Evolutionary conservation across 2,113 vertebrate species (phyloP), one percentile per base, ranked within the genome.

Genomic region (Panthera uncia): DNA sequence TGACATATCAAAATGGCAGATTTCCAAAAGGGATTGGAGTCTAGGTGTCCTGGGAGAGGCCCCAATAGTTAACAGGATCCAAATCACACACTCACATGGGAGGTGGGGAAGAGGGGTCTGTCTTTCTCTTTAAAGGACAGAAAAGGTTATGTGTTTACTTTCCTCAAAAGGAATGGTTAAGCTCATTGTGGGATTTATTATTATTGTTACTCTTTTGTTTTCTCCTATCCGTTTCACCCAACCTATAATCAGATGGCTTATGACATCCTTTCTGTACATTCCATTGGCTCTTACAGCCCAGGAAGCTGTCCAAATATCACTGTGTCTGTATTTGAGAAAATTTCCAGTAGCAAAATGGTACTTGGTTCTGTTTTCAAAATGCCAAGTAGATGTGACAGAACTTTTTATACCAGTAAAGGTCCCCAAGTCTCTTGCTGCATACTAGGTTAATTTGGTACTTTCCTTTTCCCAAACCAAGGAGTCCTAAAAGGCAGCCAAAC

Each of bases 301-400:
- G 71, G 31, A 89, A 68, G 50, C 79, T 82, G 31, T 29, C 33
- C 3, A 1, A 50, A 19, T 45, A 50, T 55, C 21, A 9, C 63
- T 93, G 82, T 68, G 68, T 87, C 33, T 85, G 9, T 33, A 25
- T 57, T 48, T 79, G 29, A 84, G 95, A 48, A 92, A 90, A 80
- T 36, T 57, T 74, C 45, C n/a, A 93, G 61, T 31, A 23, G 11
- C 71, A 63, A 89, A 74, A 91, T 15, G 31, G 3, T 38, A 5
- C 63, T 25, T 23, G 14, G 21, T 23, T 3, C 29, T 71, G 7
- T 92, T 93, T 91, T 91, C 86, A 86, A 69, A 80, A 85, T 91
- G 87, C n/a, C 85, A 85, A 29, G 6, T 36, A 50, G 31, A 57
- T 48, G 19, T 41, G 73, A 36, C 23, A 21, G 68, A 66, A 66